phyloP scores from a whole-genome alignment of 2,888 invertebrate species.

The Caenorhabditis sp. region DNA sequence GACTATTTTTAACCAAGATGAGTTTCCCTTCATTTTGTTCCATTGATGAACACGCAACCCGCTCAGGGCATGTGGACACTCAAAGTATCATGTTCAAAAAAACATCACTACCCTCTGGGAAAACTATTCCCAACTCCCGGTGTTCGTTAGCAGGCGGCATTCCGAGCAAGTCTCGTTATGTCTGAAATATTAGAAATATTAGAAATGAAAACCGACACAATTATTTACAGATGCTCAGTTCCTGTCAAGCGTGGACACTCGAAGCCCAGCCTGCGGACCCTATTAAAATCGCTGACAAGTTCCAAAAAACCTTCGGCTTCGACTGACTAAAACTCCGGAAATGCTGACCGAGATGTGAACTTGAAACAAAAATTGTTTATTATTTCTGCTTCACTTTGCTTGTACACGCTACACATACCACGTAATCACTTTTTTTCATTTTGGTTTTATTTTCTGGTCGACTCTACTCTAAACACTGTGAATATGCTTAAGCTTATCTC shows the following conservation, averaged over 20 bases:
- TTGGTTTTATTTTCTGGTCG: background rate
- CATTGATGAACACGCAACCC: too few relatives aligned
- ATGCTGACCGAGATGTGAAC: background rate
- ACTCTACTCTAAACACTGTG: background rate
- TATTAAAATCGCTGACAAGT: constrained; percentile 76
- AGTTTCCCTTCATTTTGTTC: too few relatives aligned
- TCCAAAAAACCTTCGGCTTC: constrained; percentile 59
- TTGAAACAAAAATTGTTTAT: constrained; percentile 7
- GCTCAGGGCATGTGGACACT: too few relatives aligned
- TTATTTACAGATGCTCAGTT: constrained; percentile 67
- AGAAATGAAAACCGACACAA: background rate
- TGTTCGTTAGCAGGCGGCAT: constrained; percentile 15
- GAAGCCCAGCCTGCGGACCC: constrained; percentile 73
- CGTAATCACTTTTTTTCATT: constrained; percentile 4
- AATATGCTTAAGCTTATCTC: background rate
- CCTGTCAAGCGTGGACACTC: constrained; percentile 73
- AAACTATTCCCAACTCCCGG: background rate
- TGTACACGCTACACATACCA: background rate
- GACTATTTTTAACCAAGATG: too few relatives aligned
- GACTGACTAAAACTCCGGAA: constrained; percentile 33
- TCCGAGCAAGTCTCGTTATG: background rate
- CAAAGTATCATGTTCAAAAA: too few relatives aligned
- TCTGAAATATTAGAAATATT: constrained; percentile 14
- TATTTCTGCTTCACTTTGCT: background rate
- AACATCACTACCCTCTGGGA: background rate